Evolutionary conservation across 2,888 invertebrate species (phyloP).

Genomic region (Microdon myrmicae): DNA sequence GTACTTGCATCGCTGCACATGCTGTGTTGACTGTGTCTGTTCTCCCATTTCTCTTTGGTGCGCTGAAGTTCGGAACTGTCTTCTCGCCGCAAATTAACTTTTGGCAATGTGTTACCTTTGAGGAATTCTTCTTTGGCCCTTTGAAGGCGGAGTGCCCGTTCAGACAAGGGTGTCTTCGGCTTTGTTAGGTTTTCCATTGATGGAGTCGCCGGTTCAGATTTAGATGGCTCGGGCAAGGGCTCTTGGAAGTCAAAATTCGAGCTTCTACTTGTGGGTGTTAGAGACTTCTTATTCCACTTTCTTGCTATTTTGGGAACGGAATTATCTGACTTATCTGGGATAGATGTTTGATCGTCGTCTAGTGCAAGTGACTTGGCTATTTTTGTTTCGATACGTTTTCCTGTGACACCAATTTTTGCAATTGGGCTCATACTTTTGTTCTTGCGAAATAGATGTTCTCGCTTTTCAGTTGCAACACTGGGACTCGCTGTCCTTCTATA

Average conservation of each 20-base stretch:
- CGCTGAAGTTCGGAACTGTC: constrained; percentile 45
- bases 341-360: constrained; percentile 31
- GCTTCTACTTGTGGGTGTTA: constrained; percentile 58
- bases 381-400: constrained; percentile 61
- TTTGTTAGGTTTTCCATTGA: constrained; percentile 52
- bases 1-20: constrained; percentile 72
- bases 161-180: constrained; percentile 63
- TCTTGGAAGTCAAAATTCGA: constrained; percentile 33
- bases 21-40: constrained; percentile 72
- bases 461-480: constrained; percentile 18
- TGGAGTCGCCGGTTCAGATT: constrained; percentile 55
- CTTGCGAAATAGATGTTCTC: constrained; percentile 62
- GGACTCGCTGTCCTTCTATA: constrained; percentile 14
- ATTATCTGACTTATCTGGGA: constrained; percentile 62
- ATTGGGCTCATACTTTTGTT: constrained; percentile 54
- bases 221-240: constrained; percentile 42
- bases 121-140: constrained; percentile 80
- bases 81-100: constrained; percentile 54
- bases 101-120: constrained; percentile 60
- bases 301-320: constrained; percentile 63
- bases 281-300: constrained; percentile 60
- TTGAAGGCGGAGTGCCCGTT: constrained; percentile 72
- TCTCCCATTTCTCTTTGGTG: constrained; percentile 50
- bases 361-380: constrained; percentile 58
- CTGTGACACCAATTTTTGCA: constrained; percentile 55